Base-by-base conservation (phyloP, 2,888 invertebrate genomes). In the Physocephala rufipes region DNA sequence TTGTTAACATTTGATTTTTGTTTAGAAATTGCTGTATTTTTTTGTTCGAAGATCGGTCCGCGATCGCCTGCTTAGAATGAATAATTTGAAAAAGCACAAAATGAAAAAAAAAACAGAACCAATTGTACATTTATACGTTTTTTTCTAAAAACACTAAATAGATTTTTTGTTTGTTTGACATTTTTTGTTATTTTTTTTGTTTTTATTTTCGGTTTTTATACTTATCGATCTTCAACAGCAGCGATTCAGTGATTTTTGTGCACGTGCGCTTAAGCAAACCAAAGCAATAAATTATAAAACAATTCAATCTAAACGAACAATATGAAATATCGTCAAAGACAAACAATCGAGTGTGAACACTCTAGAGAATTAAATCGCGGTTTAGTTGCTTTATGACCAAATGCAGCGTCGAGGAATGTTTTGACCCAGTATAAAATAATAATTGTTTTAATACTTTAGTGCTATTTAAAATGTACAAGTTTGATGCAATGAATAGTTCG, bases 41-140 rank as follows among this genome's bases (percentile, higher is more conserved):
- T 47, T 67, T 67, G 67, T 67, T 59, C 43, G 59, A 7, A 9
- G 36, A 36, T 9, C 5, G n/a, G 26, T 45, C 59, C 59, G 19
- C n/a, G 51, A 30, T 36, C n/a, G 49, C 15, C 51, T 61, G 68
- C 30, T 68, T 68, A 21, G 68, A 61, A 68, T 68, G 68, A 68
- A 61, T 68, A 68, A 68, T 68, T 61, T 51, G 62, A 51, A 16
- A 68, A 51, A 36, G 43, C 24, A 58, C 36, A 9, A 36, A 4
- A 36, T 36, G n/a, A n/a, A n/a, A n/a, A n/a, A n/a, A n/a, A n/a
- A n/a, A n/a, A n/a, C n/a, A n/a, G n/a, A n/a, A n/a, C n/a, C n/a
- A n/a, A n/a, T n/a, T n/a, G n/a, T 36, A 13, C n/a, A 55, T 15
- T 55, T 55, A 55, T 24, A 13, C 13, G 3, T 55, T 55, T 55